phyloP scores from a whole-genome alignment of 2,888 invertebrate species.

The Leuctra nigra region DNA sequence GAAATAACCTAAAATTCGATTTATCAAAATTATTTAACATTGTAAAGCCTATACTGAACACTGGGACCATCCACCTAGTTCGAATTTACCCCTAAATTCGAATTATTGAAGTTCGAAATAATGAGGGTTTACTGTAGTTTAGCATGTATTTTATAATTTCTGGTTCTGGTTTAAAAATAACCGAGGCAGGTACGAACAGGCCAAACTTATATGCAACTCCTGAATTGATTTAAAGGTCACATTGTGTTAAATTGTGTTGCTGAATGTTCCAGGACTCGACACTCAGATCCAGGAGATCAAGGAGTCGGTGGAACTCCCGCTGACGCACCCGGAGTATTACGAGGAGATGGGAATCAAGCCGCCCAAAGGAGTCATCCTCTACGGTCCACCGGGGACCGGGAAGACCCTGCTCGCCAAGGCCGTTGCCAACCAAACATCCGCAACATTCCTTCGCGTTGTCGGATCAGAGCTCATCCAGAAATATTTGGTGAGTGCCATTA shows the following conservation, averaged over 20 bases:
- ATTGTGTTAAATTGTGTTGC: not conserved
- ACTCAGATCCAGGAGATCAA: conserved; percentile 97
- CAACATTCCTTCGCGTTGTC: conserved; percentile 96
- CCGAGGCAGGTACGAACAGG: too few relatives aligned
- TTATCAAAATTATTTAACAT: too few relatives aligned
- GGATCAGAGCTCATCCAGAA: conserved; percentile 99
- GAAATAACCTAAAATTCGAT: too few relatives aligned
- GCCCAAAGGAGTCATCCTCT: conserved; percentile 97
- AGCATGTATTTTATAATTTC: too few relatives aligned
- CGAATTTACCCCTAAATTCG: too few relatives aligned
- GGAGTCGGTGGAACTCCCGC: conserved; percentile 95
- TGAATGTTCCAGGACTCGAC: conserved; percentile 57
- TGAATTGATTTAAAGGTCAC: too few relatives aligned
- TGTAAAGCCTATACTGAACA: too few relatives aligned
- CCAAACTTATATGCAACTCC: too few relatives aligned
- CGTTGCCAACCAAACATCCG: conserved; percentile 98
- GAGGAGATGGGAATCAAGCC: conserved; percentile 99
- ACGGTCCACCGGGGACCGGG: conserved; percentile 97
- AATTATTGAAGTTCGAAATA: too few relatives aligned
- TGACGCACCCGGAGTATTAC: conserved; percentile 99
- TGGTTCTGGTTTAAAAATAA: too few relatives aligned
- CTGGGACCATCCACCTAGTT: too few relatives aligned
- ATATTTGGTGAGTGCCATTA: conserved; percentile 65
- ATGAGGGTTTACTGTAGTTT: too few relatives aligned
- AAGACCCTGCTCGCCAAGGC: conserved; percentile 98